These are phyloP conservation scores for Belonocnema kinseyi DNA, from an alignment of 1,140 invertebrate genomes.

Conservation along the genomic window DNA sequence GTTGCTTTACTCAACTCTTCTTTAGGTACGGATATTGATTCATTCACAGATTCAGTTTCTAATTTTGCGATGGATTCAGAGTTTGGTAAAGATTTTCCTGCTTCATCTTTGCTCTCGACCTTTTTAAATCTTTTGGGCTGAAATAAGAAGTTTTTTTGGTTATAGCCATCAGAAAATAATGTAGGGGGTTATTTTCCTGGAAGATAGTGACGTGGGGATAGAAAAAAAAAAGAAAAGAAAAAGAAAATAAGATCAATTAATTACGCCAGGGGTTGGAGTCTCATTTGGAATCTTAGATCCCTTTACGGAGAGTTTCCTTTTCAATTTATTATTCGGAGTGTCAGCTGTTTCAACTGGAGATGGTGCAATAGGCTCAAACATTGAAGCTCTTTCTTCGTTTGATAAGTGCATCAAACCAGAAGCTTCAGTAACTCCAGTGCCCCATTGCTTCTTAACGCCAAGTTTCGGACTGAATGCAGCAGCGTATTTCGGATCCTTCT, in stretches of 20 bases:
- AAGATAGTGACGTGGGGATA: neutral
- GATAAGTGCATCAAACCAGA: constrained; percentile 51
- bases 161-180: constrained; percentile 20
- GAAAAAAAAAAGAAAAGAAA: neutral
- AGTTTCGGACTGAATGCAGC: constrained; percentile 74
- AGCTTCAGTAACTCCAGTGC: constrained; percentile 79
- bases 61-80: neutral
- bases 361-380: constrained; percentile 48
- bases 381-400: constrained; percentile 50
- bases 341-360: constrained; percentile 32
- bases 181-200: neutral
- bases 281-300: constrained; percentile 50
- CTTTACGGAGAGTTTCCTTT: constrained; percentile 41
- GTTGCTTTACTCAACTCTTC: constrained; percentile 35
- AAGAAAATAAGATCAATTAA: constrained; percentile 37
- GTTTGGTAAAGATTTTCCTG: constrained; percentile 11
- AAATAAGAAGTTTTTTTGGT: neutral
- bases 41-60: neutral
- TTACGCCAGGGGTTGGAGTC: constrained; percentile 39
- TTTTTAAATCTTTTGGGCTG: constrained; percentile 15
- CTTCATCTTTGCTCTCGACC: neutral
- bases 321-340: constrained; percentile 37
- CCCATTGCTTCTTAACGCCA: constrained; percentile 77
- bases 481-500: constrained; percentile 75
- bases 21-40: neutral